phyloP scores from a whole-genome alignment of 1,140 invertebrate species.

The Ooceraea biroi region DNA sequence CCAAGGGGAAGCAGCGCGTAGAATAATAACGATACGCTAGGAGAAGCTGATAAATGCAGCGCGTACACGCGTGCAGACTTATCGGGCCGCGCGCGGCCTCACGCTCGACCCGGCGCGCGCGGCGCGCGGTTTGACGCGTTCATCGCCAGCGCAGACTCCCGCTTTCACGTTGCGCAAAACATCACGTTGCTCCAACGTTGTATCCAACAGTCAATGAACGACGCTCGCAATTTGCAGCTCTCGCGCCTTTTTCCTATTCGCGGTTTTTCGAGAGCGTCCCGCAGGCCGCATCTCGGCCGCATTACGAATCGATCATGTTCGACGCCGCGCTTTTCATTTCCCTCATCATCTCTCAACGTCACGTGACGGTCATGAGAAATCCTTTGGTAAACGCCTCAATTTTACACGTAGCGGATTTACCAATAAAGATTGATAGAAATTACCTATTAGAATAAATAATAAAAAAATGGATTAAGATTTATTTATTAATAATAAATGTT shows the following conservation, averaged over 20 bases:
- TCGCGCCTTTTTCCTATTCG: too few species aligned
- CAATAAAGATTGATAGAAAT: too few species aligned
- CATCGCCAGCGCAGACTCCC: conserved; percentile 9
- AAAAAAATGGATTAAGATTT: too few species aligned
- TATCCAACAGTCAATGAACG: neutral
- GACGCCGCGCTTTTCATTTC: conserved; percentile 16
- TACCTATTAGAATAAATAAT: too few species aligned
- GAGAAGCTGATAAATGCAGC: conserved; percentile 7
- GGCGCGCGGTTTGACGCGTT: neutral
- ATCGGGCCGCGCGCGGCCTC: conserved; percentile 18
- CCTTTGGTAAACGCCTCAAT: conserved; percentile 1
- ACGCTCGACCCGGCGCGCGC: conserved; percentile 27
- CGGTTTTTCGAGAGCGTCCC: conserved; percentile 1
- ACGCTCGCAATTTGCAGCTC: conserved; percentile 37
- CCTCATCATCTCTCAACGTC: too few species aligned
- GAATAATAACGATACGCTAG: conserved; percentile 16
- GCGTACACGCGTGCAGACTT: neutral
- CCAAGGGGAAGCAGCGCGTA: neutral
- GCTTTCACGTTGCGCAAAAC: conserved; percentile 64
- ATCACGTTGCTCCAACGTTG: too few species aligned
- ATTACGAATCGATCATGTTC: too few species aligned
- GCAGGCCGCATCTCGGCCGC: too few species aligned
- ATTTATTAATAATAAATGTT: too few species aligned
- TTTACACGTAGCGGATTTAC: too few species aligned
- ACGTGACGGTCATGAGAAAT: neutral